Percentiles rank a stretch among this genome's conserved stretches.
These are phyloP conservation scores for Meiosimyza platycephala DNA, from an alignment of 2,888 invertebrate species.

Conservation along the genomic window DNA sequence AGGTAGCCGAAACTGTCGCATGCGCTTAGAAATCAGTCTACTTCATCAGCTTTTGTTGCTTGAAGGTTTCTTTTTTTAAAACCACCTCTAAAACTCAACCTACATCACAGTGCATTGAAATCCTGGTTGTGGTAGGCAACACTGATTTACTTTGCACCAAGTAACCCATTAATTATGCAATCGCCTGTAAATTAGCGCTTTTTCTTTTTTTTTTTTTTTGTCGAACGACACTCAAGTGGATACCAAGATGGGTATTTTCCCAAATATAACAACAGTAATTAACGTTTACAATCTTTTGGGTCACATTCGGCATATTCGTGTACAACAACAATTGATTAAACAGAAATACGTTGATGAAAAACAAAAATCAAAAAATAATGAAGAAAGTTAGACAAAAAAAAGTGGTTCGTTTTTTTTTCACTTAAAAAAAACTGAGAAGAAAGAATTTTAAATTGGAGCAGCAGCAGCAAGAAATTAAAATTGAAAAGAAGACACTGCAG, in stretches of 20 bases:
- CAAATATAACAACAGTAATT: constrained; percentile 57
- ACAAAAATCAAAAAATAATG: not conserved
- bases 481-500: not conserved
- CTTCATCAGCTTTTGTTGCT: too few species aligned
- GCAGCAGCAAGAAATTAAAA: not conserved
- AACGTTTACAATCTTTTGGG: constrained; percentile 50
- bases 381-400: constrained; percentile 3
- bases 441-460: not conserved
- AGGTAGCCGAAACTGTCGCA: too few species aligned
- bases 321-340: not conserved
- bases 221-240: constrained; percentile 37
- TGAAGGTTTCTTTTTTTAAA: too few species aligned
- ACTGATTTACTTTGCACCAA: constrained; percentile 24
- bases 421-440: not conserved
- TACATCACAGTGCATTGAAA: too few species aligned
- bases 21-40: too few species aligned
- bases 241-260: constrained; percentile 35
- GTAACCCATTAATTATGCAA: constrained; percentile 34
- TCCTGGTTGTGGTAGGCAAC: not conserved
- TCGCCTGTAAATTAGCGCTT: constrained; percentile 25
- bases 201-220: too few species aligned
- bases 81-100: too few species aligned
- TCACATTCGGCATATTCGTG: constrained; percentile 23
- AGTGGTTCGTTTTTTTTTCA: not conserved
- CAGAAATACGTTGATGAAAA: not conserved